A percentile compares a stretch with the other conserved stretches of the same genome.
Evolutionary conservation across 2,888 invertebrate species (phyloP).

Genomic region (Leptopilina myrica): DNA sequence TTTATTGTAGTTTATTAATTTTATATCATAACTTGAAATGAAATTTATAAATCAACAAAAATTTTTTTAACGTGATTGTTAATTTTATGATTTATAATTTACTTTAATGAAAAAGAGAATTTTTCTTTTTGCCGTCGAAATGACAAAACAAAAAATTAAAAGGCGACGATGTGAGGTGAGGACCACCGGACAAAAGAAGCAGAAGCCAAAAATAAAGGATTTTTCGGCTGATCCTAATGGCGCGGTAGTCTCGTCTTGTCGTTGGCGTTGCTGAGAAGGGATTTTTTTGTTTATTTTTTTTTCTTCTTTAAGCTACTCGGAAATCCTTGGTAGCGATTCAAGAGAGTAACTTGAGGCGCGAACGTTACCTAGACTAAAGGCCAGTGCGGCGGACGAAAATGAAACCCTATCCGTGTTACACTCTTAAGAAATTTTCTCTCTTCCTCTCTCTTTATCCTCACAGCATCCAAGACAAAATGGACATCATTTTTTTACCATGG

Average conservation of each 20-base stretch:
- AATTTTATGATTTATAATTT: too few relatives aligned
- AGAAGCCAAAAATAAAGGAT: constrained; percentile 46
- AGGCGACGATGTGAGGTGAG: constrained; percentile 1
- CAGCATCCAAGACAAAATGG: constrained; percentile 47
- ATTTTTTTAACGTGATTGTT: too few relatives aligned
- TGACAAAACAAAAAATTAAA: constrained; percentile 12
- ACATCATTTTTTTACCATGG: constrained; percentile 49
- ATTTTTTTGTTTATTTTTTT: constrained; percentile 38
- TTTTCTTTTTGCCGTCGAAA: not conserved
- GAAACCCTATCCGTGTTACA: constrained; percentile 67
- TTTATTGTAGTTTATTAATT: too few relatives aligned
- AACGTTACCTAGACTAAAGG: constrained; percentile 62
- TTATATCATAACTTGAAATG: too few relatives aligned
- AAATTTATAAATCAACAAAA: too few relatives aligned
- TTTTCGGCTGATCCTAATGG: constrained; percentile 66
- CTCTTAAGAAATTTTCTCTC: constrained; percentile 63
- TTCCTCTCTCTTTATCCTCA: constrained; percentile 49
- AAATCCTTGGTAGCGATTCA: constrained; percentile 70
- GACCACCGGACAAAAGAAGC: constrained; percentile 35
- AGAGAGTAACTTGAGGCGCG: constrained; percentile 69
- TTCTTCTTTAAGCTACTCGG: constrained; percentile 51
- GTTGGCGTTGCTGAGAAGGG: constrained; percentile 61
- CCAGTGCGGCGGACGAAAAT: constrained; percentile 63
- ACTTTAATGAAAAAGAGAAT: too few relatives aligned
- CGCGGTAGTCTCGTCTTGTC: constrained; percentile 67